Percentiles rank a stretch among this genome's conserved stretches.
These are phyloP conservation scores for Cosmopolites sordidus DNA, from an alignment of 2,888 invertebrate genomes.

Conservation along the genomic window DNA sequence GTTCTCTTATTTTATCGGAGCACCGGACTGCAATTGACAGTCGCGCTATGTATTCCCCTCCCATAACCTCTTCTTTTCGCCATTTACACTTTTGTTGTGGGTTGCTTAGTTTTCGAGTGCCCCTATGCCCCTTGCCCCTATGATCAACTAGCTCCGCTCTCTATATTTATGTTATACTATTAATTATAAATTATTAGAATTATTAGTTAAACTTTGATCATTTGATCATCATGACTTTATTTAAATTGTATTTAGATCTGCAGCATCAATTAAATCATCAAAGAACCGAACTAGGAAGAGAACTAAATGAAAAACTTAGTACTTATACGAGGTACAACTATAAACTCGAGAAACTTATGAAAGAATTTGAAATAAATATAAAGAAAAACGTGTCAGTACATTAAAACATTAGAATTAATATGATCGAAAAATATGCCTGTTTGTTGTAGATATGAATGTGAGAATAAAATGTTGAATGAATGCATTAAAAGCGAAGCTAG, in stretches of 20 bases:
- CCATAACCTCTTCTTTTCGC: too few relatives aligned
- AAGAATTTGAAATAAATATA: constrained; percentile 31
- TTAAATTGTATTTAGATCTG: constrained; percentile 28
- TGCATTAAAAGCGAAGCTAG: constrained; percentile 50
- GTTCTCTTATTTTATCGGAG: too few relatives aligned
- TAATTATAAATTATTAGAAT: too few relatives aligned
- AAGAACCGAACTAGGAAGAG: constrained; percentile 33
- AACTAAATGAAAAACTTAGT: constrained; percentile 33
- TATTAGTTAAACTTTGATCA: too few relatives aligned
- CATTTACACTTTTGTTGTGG: too few relatives aligned
- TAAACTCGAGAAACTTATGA: constrained; percentile 31
- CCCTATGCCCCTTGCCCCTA: too few relatives aligned
- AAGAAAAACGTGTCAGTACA: constrained; percentile 32
- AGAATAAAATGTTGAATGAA: constrained; percentile 52
- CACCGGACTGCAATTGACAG: too few relatives aligned
- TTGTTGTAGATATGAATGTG: constrained; percentile 29
- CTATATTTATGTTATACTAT: too few relatives aligned
- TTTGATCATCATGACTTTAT: background rate
- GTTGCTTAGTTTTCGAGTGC: too few relatives aligned
- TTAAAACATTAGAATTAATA: background rate
- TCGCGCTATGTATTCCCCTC: too few relatives aligned
- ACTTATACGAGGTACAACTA: constrained; percentile 31
- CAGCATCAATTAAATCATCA: constrained; percentile 34
- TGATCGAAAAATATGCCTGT: too few relatives aligned
- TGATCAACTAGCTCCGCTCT: too few relatives aligned